Evolutionary conservation across 2,113 vertebrate species (phyloP).

Genomic region (Aix galericulata): DNA sequence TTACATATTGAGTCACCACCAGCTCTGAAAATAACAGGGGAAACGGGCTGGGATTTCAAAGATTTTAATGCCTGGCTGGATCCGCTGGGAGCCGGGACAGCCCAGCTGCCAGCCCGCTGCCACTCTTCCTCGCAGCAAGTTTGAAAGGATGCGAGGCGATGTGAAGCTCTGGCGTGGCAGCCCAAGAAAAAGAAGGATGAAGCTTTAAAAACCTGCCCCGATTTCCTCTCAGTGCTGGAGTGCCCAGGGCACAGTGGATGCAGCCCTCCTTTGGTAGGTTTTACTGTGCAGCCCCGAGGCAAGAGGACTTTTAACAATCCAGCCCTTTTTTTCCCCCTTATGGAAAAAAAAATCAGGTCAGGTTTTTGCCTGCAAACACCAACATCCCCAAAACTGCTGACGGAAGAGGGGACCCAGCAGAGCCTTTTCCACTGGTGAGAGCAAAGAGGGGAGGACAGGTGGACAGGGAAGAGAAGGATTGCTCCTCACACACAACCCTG

Average conservation of each 20-base stretch:
- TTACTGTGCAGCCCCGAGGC: not conserved
- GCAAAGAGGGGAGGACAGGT: not conserved
- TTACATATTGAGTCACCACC: not conserved
- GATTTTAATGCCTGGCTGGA: not conserved
- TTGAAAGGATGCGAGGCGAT: fast-evolving
- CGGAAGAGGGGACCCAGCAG: not conserved
- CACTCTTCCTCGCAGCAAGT: not conserved
- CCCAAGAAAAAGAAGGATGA: not conserved
- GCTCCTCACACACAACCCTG: not conserved
- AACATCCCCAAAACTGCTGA: not conserved
- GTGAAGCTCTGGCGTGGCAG: not conserved
- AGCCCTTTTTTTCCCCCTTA: not conserved
- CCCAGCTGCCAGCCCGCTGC: not conserved
- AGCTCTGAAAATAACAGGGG: not conserved
- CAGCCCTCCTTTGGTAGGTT: fast-evolving
- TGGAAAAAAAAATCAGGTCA: not conserved
- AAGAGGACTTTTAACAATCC: not conserved
- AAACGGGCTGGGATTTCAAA: not conserved
- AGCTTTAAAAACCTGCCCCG: not conserved
- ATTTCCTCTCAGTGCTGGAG: not conserved
- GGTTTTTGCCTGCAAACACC: not conserved
- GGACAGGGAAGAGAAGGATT: not conserved
- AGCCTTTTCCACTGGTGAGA: not conserved
- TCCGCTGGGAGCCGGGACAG: not conserved
- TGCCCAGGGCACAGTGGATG: not conserved